Conservation (phyloP, 2,888 invertebrate genomes). For the Aporophyla lueneburgensis region DNA sequence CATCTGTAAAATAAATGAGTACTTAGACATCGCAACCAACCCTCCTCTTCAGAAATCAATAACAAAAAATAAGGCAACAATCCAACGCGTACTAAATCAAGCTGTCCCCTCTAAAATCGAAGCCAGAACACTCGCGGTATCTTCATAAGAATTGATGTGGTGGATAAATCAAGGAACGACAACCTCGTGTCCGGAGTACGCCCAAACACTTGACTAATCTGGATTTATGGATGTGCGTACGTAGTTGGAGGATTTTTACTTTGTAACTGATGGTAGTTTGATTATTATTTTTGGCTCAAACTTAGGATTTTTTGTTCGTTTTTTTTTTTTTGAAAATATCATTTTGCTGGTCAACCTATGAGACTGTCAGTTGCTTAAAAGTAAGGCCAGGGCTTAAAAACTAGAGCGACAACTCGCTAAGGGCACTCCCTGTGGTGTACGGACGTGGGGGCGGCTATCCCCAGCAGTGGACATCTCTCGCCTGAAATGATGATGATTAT, state of each 20-base stretch:
- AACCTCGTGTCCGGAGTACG: slow-evolving; percentile 76
- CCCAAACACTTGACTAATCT: slow-evolving; percentile 87
- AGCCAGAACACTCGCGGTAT: slow-evolving; percentile 77
- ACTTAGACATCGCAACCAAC: not conserved
- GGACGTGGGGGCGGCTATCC: too few relatives aligned
- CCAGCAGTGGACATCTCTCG: too few relatives aligned
- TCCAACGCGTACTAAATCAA: slow-evolving; percentile 65
- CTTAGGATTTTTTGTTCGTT: too few relatives aligned
- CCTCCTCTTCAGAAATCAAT: slow-evolving; percentile 57
- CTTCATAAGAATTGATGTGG: slow-evolving; percentile 86
- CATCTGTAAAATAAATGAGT: not conserved
- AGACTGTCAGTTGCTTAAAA: too few relatives aligned
- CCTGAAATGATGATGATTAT: too few relatives aligned
- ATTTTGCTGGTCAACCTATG: too few relatives aligned
- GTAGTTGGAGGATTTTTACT: slow-evolving; percentile 33
- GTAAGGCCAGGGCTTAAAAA: too few relatives aligned
- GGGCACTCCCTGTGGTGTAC: too few relatives aligned
- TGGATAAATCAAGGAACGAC: slow-evolving; percentile 82
- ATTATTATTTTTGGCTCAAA: too few relatives aligned
- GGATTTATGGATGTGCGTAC: slow-evolving; percentile 80
- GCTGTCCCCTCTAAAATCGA: slow-evolving; percentile 74
- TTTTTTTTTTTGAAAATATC: too few relatives aligned
- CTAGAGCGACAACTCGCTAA: too few relatives aligned
- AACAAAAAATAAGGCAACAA: slow-evolving; percentile 50
- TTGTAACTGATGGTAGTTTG: not conserved